phyloP scores from a whole-genome alignment of 2,888 invertebrate species.

The Macrosoma leucophasiata region DNA sequence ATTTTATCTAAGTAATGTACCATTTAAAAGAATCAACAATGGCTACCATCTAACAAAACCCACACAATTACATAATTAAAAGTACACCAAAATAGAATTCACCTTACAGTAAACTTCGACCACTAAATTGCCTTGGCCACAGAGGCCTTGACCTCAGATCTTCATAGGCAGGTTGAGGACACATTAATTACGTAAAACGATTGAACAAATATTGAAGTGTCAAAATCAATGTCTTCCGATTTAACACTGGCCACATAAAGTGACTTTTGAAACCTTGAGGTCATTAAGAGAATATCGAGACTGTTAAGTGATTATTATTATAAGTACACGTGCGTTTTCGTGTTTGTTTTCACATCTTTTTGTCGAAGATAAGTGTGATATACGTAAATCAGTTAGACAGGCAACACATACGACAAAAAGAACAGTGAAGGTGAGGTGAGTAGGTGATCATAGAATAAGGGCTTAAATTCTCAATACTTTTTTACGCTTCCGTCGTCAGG shows the following conservation, averaged over 20 bases:
- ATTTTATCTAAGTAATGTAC: too few species aligned
- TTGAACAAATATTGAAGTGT: slow-evolving; percentile 45
- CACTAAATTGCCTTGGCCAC: slow-evolving; percentile 32
- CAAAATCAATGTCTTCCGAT: slow-evolving; percentile 47
- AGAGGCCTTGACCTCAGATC: slow-evolving; percentile 43
- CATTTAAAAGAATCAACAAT: too few species aligned
- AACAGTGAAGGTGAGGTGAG: too few species aligned
- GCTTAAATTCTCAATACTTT: too few species aligned
- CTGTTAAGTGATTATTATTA: background rate
- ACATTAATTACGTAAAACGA: slow-evolving; percentile 36
- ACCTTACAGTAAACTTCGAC: too few species aligned
- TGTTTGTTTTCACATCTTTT: background rate
- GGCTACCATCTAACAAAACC: too few species aligned
- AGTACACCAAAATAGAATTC: too few species aligned
- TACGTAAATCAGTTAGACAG: too few species aligned
- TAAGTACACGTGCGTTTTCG: background rate
- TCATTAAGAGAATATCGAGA: background rate
- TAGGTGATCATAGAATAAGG: too few species aligned
- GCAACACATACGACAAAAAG: too few species aligned
- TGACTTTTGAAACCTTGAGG: background rate
- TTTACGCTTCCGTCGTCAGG: too few species aligned
- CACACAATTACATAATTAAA: too few species aligned
- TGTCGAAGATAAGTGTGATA: background rate
- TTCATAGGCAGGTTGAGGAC: slow-evolving; percentile 34
- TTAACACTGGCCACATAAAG: slow-evolving; percentile 31